Percentiles rank a stretch among this genome's conserved stretches.
phyloP scores from a whole-genome alignment of 2,797 vertebrate genomes.

The Ceyx erithaca region DNA sequence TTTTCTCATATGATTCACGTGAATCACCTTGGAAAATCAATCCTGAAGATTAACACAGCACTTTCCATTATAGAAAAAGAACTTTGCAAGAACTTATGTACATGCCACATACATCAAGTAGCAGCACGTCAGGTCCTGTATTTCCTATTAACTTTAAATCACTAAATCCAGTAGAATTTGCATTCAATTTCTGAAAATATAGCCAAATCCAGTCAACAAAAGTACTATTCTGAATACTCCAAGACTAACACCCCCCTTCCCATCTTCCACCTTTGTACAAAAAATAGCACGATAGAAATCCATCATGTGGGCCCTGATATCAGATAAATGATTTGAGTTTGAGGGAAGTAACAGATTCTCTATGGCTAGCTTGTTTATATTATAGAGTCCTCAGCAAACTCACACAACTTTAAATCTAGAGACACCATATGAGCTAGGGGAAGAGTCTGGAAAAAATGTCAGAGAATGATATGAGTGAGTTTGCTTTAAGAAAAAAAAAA shows the following conservation, averaged over 20 bases:
- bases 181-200: background rate
- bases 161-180: background rate
- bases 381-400: background rate
- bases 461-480: background rate
- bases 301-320: background rate
- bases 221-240: background rate
- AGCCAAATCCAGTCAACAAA: background rate
- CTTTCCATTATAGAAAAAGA: background rate
- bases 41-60: background rate
- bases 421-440: background rate
- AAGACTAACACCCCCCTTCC: background rate
- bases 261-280: background rate
- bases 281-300: background rate
- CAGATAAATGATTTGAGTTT: background rate
- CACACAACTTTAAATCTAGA: background rate
- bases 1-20: background rate
- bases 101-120: rapidly evolving
- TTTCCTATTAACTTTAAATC: background rate
- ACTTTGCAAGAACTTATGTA: background rate
- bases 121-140: background rate
- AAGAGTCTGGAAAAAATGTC: background rate
- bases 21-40: background rate
- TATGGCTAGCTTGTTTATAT: background rate
- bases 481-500: background rate
- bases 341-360: background rate